Percentiles rank a stretch among this genome's conserved stretches.
These are phyloP conservation scores for Acipenser transmontanus DNA, from an alignment of 2,797 vertebrate genomes.

Conservation along the genomic window DNA sequence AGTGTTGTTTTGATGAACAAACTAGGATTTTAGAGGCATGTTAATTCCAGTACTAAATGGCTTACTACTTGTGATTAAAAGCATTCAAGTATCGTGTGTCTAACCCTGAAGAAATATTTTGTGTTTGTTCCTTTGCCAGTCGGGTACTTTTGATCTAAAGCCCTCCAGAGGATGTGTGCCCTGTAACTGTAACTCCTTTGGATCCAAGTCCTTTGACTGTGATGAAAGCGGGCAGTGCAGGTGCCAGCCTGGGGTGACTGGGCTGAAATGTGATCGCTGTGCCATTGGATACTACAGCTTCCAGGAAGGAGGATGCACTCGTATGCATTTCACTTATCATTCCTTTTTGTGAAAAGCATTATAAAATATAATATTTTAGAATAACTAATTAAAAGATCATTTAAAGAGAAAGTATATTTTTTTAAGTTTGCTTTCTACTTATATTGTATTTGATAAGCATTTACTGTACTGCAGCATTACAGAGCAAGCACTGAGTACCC, in stretches of 20 bases:
- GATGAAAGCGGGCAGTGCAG: slow-evolving; percentile 80
- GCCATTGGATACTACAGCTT: slow-evolving; percentile 83
- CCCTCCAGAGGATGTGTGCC: slow-evolving; percentile 73
- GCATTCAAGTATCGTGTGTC: not conserved
- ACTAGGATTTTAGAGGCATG: no score
- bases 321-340: slow-evolving; percentile 49
- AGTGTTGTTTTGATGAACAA: no score
- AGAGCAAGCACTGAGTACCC: no score
- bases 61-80: no score
- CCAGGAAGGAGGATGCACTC: slow-evolving; percentile 90
- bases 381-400: no score
- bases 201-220: slow-evolving; percentile 94
- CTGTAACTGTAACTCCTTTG: slow-evolving; percentile 94
- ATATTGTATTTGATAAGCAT: no score
- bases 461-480: no score
- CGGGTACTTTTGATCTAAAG: slow-evolving; percentile 70
- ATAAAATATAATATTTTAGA: no score
- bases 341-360: not conserved
- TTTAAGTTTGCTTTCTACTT: no score
- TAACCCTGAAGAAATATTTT: not conserved
- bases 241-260: slow-evolving; percentile 86
- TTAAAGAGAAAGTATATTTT: no score
- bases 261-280: slow-evolving; percentile 88
- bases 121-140: slow-evolving; percentile 44
- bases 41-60: no score